These are phyloP conservation scores for Pangasius mekongensis DNA, from an alignment of 2,797 vertebrate genomes.

Conservation along the genomic window DNA sequence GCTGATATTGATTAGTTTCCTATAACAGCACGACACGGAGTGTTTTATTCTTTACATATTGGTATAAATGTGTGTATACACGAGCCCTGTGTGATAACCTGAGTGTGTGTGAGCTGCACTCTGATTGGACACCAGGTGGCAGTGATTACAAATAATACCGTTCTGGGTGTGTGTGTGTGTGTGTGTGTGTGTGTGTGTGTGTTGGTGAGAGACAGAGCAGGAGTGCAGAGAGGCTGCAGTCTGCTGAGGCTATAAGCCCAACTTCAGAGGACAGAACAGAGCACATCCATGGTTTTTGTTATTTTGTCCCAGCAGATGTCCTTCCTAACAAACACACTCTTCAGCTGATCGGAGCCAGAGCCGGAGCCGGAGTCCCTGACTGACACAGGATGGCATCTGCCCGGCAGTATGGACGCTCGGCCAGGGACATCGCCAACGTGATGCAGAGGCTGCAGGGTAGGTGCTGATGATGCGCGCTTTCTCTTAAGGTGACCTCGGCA, in stretches of 20 bases:
- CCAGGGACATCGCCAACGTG: constrained; percentile 88
- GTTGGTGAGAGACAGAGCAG: constrained; percentile 34
- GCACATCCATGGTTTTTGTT: not conserved
- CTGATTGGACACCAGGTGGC: constrained; percentile 67
- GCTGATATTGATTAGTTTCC: not conserved
- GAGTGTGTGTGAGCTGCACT: not conserved
- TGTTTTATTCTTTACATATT: not conserved
- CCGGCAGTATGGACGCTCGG: constrained; percentile 72
- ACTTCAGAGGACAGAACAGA: constrained; percentile 21
- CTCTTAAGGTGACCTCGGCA: constrained; percentile 72
- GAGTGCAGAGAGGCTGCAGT: constrained; percentile 35
- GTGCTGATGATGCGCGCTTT: constrained; percentile 74
- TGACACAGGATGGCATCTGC: constrained; percentile 83
- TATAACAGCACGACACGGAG: not conserved
- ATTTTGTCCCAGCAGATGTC: constrained; percentile 13
- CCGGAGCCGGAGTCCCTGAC: not conserved
- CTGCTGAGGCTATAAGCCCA: constrained; percentile 13
- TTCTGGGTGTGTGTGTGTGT: constrained; percentile 12
- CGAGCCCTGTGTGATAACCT: not conserved
- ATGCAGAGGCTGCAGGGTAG: constrained; percentile 97
- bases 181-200: constrained; percentile 50
- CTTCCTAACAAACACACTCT: not conserved
- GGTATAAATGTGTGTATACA: not conserved
- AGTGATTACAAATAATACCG: constrained; percentile 62
- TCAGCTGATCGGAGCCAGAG: constrained; percentile 31